Conservation (phyloP, 2,888 invertebrate genomes). For the Phragmatobia fuliginosa region DNA sequence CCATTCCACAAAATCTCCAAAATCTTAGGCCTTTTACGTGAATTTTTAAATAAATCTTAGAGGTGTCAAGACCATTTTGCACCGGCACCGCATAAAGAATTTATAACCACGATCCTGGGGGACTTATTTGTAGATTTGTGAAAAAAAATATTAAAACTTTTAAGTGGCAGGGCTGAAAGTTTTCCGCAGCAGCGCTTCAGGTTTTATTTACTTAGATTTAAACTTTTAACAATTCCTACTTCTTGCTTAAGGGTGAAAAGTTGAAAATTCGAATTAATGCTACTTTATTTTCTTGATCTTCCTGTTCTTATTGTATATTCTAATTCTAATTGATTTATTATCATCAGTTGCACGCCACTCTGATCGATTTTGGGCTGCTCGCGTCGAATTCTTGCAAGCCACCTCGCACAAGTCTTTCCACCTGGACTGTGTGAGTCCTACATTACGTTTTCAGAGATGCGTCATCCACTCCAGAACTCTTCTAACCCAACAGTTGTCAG, state of each 20-base stretch:
- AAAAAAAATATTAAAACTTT: conserved; percentile 51
- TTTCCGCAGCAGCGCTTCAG: conserved; percentile 30
- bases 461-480: no score
- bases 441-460: no score
- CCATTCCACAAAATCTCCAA: conserved; percentile 20
- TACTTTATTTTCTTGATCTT: conserved; percentile 42
- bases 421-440: no score
- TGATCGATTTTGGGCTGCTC: no score
- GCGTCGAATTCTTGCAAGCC: no score
- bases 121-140: conserved; percentile 54
- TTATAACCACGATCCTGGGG: conserved; percentile 34
- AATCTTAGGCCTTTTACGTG: conserved; percentile 16
- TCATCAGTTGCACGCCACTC: no score
- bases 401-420: no score
- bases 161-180: conserved; percentile 55
- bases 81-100: conserved; percentile 31
- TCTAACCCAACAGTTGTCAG: no score
- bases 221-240: conserved; percentile 49
- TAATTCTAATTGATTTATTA: no score
- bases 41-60: conserved; percentile 23
- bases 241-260: conserved; percentile 19
- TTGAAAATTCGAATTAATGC: conserved; percentile 49
- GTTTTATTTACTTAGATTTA: conserved; percentile 43
- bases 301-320: conserved; percentile 22
- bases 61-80: conserved; percentile 28